A percentile compares a stretch with the other conserved stretches of the same genome.
Conservation (phyloP, 1,140 invertebrate genomes). For the Fopius arisanus region DNA sequence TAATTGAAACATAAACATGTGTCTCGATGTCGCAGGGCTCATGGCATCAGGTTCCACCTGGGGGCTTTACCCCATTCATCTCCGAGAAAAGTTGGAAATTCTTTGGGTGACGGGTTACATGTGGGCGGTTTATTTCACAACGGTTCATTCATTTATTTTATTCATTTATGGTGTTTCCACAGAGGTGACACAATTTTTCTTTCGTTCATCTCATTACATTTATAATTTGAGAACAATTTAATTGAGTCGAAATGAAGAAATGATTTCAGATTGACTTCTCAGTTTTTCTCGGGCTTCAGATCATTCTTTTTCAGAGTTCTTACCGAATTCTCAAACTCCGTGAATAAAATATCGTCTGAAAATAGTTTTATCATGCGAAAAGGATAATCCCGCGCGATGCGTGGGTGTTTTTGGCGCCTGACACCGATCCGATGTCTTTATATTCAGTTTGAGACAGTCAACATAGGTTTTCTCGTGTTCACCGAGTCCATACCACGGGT, state of each 20-base stretch:
- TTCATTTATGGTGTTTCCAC: too few relatives aligned
- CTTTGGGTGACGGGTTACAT: not conserved
- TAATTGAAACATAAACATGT: constrained; percentile 39
- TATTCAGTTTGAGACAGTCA: constrained; percentile 31
- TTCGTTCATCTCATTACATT: too few relatives aligned
- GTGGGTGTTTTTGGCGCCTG: constrained; percentile 37
- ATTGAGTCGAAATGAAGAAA: too few relatives aligned
- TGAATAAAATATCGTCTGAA: constrained; percentile 11
- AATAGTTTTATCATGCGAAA: not conserved
- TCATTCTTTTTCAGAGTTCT: too few relatives aligned
- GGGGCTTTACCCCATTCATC: not conserved
- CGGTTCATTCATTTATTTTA: too few relatives aligned
- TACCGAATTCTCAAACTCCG: not conserved
- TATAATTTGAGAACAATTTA: too few relatives aligned
- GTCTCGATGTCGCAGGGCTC: not conserved
- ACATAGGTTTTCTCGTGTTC: constrained; percentile 37
- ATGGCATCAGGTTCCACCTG: not conserved
- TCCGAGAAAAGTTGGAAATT: not conserved
- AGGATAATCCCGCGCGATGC: not conserved
- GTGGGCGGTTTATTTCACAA: not conserved
- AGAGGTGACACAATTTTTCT: too few relatives aligned
- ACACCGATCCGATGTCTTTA: constrained; percentile 33
- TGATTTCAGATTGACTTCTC: too few relatives aligned
- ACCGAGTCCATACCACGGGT: not conserved
- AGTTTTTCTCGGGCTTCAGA: too few relatives aligned